Conservation (phyloP, 2,888 invertebrate species). For the Diploptera punctata region DNA sequence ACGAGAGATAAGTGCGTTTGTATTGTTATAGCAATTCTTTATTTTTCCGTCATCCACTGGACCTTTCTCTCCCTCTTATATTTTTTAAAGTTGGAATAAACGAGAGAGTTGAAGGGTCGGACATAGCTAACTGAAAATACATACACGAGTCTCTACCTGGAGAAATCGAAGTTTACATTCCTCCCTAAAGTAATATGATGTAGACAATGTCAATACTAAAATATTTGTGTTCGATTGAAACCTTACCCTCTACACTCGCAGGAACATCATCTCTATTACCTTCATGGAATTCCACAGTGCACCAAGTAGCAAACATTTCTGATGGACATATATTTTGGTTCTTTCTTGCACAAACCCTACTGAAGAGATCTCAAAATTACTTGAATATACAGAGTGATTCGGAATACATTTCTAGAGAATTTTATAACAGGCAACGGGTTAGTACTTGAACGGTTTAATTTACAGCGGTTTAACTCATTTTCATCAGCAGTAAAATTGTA, state of each 20-base stretch:
- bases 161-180: conserved; percentile 23
- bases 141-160: conserved; percentile 16
- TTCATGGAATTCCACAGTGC: no score
- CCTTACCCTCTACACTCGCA: not conserved
- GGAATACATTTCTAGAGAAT: no score
- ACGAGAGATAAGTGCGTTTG: conserved; percentile 22
- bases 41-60: not conserved
- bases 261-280: no score
- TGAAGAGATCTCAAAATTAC: no score
- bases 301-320: no score
- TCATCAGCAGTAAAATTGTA: no score
- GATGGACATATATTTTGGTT: no score
- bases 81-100: conserved; percentile 9
- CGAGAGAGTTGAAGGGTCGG: conserved; percentile 7
- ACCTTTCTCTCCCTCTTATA: not conserved
- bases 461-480: no score
- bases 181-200: not conserved
- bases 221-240: conserved; percentile 19
- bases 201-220: conserved; percentile 18
- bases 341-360: no score
- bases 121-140: conserved; percentile 17
- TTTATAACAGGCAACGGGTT: no score
- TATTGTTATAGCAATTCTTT: conserved; percentile 8
- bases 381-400: no score
- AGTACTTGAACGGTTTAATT: no score